phyloP scores from a whole-genome alignment of 1,140 invertebrate genomes.

The Mya arenaria region DNA sequence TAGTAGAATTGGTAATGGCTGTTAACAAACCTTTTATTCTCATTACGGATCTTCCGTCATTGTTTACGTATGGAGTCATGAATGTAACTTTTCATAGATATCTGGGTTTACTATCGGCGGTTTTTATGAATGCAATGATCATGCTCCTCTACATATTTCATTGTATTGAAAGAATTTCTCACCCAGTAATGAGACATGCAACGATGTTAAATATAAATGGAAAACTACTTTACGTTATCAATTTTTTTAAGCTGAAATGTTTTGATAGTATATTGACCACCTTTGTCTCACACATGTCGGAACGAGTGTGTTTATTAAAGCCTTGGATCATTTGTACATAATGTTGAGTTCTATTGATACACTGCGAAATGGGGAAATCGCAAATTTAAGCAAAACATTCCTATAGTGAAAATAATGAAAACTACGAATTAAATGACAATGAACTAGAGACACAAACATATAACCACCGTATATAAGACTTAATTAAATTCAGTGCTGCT shows the following conservation, averaged over 20 bases:
- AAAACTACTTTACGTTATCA: conserved; percentile 15
- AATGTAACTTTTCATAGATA: conserved; percentile 13
- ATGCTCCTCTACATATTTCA: conserved; percentile 6
- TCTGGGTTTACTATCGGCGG: conserved; percentile 4
- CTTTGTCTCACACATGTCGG: too few relatives aligned
- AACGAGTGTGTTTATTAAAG: too few relatives aligned
- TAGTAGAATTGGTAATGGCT: background rate
- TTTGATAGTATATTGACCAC: too few relatives aligned
- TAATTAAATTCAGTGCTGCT: too few relatives aligned
- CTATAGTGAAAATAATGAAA: too few relatives aligned
- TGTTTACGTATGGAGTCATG: conserved; percentile 8
- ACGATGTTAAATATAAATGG: conserved; percentile 10
- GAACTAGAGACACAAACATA: too few relatives aligned
- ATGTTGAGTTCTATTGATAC: too few relatives aligned
- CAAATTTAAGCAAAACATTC: too few relatives aligned
- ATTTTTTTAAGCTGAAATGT: background rate
- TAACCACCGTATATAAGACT: too few relatives aligned
- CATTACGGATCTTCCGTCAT: conserved; percentile 9
- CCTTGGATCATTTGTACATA: too few relatives aligned
- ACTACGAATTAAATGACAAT: too few relatives aligned
- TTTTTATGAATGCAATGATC: conserved; percentile 38
- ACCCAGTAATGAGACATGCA: background rate
- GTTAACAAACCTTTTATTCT: conserved; percentile 10
- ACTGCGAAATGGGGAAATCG: too few relatives aligned
- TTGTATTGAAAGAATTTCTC: conserved; percentile 9